These are phyloP conservation scores for Auanema freiburgensis DNA, from an alignment of 2,888 invertebrate genomes.

Conservation along the genomic window DNA sequence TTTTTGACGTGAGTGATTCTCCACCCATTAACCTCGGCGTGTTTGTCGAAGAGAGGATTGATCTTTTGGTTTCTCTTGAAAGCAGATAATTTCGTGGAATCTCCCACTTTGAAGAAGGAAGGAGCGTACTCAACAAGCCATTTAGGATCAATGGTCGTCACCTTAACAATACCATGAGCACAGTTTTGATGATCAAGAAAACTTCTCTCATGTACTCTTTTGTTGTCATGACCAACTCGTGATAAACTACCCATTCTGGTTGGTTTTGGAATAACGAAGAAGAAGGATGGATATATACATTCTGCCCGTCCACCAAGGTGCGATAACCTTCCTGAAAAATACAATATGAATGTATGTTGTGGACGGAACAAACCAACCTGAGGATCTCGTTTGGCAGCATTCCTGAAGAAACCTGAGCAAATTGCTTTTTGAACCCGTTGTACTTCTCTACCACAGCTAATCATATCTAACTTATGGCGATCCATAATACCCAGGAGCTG, in stretches of 20 bases:
- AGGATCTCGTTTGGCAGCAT: constrained; percentile 98
- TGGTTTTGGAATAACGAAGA: constrained; percentile 95
- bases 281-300: constrained; percentile 96
- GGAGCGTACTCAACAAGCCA: constrained; percentile 99
- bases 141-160: constrained; percentile 84
- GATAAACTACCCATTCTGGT: constrained; percentile 99
- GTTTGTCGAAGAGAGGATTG: constrained; percentile 96
- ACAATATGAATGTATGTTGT: no score
- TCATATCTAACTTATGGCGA: constrained; percentile 90
- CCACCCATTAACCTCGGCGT: constrained; percentile 97
- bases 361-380: constrained; percentile 68
- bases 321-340: constrained; percentile 79
- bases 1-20: constrained; percentile 78
- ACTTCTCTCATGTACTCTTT: constrained; percentile 99
- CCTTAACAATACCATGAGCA: constrained; percentile 28
- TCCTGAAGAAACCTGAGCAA: constrained; percentile 91
- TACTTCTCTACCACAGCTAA: constrained; percentile 92
- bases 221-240: constrained; percentile 95
- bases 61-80: constrained; percentile 98
- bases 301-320: constrained; percentile 91
- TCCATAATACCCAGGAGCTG: constrained; percentile 75
- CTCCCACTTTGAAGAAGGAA: constrained; percentile 97
- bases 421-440: constrained; percentile 95
- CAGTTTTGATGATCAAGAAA: not conserved
- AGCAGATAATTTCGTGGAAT: constrained; percentile 95